Conservation (phyloP, 2,113 vertebrate species). For the Oncorhynchus tshawytscha region DNA sequence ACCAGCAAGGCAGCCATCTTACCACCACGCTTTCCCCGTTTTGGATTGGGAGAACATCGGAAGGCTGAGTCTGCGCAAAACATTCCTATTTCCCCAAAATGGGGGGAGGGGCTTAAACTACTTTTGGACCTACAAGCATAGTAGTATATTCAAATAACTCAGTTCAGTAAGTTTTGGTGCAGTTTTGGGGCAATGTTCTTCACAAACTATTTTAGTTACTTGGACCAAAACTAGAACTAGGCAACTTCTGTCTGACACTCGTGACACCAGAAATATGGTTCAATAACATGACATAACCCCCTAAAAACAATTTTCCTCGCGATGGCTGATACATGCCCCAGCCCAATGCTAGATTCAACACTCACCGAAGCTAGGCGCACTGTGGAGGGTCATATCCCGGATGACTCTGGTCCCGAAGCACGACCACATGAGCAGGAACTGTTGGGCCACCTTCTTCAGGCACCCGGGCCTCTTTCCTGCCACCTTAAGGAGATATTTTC, state of each 20-base stretch:
- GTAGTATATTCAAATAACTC: too few relatives aligned
- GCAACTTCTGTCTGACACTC: too few relatives aligned
- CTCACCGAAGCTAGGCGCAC: slow-evolving; percentile 98
- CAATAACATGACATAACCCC: neutral
- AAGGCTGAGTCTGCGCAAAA: neutral
- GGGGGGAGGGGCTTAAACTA: too few relatives aligned
- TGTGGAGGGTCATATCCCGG: slow-evolving; percentile 98
- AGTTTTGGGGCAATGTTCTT: too few relatives aligned
- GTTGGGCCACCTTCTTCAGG: slow-evolving; percentile 95
- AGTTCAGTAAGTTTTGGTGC: too few relatives aligned
- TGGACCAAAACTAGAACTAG: too few relatives aligned
- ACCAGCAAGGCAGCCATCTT: slow-evolving; percentile 37
- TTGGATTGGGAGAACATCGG: neutral
- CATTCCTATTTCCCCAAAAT: neutral
- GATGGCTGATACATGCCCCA: neutral
- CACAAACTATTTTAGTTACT: too few relatives aligned
- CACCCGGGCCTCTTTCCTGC: slow-evolving; percentile 91
- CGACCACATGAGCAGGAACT: slow-evolving; percentile 99
- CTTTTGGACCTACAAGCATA: too few relatives aligned
- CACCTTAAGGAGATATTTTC: slow-evolving; percentile 85
- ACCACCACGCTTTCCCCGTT: neutral
- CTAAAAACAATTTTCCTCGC: neutral
- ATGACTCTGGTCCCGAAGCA: slow-evolving; percentile 98
- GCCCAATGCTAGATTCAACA: slow-evolving; percentile 11
- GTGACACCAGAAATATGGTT: too few relatives aligned